These are phyloP conservation scores for Gambusia affinis DNA, from an alignment of 2,113 vertebrate genomes.

Conservation along the genomic window DNA sequence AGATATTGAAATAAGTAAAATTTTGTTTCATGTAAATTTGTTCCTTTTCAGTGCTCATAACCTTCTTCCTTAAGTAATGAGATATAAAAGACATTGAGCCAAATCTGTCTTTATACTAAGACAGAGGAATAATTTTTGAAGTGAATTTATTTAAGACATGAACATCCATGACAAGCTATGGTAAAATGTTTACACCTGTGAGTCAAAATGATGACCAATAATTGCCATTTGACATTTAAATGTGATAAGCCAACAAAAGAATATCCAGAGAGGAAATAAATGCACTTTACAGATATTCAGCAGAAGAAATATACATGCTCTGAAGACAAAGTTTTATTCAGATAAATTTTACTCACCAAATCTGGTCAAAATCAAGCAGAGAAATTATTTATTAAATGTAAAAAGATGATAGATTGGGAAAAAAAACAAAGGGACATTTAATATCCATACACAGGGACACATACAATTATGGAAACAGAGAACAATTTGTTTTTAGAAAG, in stretches of 20 bases:
- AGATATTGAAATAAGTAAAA: neutral
- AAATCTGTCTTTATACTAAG: neutral
- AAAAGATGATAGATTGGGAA: neutral
- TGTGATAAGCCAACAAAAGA: constrained; percentile 20
- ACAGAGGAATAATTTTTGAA: neutral
- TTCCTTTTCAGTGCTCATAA: neutral
- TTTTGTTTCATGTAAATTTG: neutral
- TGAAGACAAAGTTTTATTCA: neutral
- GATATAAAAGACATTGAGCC: neutral
- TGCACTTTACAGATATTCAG: constrained; percentile 68
- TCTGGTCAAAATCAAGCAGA: neutral
- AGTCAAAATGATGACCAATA: neutral
- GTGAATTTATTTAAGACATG: constrained; percentile 51
- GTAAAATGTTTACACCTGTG: constrained; percentile 25
- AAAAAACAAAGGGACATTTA: too few relatives aligned
- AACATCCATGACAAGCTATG: constrained; percentile 39
- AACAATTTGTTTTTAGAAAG: neutral
- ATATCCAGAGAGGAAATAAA: constrained; percentile 58
- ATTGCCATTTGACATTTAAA: neutral
- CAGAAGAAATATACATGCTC: constrained; percentile 7
- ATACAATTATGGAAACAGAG: neutral
- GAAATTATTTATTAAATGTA: neutral
- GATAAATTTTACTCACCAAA: neutral
- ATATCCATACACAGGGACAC: neutral
- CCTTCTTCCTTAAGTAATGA: neutral